Evolutionary conservation across 2,797 vertebrate genomes (phyloP).

Genomic region (Threskiornis aethiopicus): DNA sequence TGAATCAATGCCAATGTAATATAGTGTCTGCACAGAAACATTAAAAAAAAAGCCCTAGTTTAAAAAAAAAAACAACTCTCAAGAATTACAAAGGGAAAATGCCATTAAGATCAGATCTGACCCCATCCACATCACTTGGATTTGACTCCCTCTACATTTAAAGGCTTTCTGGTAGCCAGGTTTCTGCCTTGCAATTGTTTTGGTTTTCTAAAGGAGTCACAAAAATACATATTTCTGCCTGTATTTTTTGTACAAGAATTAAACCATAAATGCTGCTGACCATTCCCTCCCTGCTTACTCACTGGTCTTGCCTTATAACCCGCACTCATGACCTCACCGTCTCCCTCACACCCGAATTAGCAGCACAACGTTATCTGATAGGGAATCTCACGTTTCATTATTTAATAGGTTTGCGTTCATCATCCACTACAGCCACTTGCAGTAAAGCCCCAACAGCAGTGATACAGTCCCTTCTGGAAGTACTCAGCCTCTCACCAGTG

Average conservation of each 20-base stretch:
- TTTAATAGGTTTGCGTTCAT: constrained; percentile 9
- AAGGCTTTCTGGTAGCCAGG: background rate
- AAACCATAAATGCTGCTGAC: accelerated
- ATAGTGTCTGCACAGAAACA: background rate
- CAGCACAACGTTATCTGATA: constrained; percentile 8
- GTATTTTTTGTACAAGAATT: background rate
- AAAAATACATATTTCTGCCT: background rate
- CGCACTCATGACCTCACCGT: background rate
- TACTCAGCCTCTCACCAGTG: background rate
- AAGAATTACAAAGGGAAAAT: background rate
- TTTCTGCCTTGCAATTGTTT: background rate
- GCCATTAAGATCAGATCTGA: background rate
- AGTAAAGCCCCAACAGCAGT: background rate
- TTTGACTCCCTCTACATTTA: background rate
- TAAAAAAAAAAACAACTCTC: background rate
- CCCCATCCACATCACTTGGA: background rate
- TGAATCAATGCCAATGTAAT: constrained; percentile 58
- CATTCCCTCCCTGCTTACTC: background rate
- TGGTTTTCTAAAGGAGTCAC: background rate
- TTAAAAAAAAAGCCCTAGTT: background rate
- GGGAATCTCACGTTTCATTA: constrained; percentile 37
- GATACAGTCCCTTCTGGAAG: background rate
- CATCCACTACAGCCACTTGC: background rate
- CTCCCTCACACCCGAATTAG: constrained; percentile 39
- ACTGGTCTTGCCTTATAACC: background rate